Conservation (phyloP, 2,888 invertebrate genomes). For the Xestia ashworthii region DNA sequence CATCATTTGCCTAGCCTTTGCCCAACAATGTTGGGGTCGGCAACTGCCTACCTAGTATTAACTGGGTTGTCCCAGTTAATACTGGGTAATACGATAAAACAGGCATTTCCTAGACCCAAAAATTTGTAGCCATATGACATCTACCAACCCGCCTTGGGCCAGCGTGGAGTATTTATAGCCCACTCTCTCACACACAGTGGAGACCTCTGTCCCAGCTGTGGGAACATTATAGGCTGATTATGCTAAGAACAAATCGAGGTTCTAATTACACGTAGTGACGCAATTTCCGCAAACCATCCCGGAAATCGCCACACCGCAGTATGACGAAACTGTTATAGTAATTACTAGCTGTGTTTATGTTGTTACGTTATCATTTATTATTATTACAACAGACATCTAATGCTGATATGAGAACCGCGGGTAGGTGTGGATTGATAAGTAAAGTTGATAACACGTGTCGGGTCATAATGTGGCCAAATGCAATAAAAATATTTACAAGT, state of each 20-base stretch:
- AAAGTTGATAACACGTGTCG: slow-evolving; percentile 1
- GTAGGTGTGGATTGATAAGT: slow-evolving; percentile 21
- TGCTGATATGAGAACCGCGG: slow-evolving; percentile 16
- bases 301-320: slow-evolving; percentile 38
- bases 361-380: slow-evolving; percentile 41
- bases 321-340: slow-evolving; percentile 30
- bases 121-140: no score
- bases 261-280: slow-evolving; percentile 3
- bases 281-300: slow-evolving; percentile 20
- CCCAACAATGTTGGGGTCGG: no score
- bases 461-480: neutral
- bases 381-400: slow-evolving; percentile 20
- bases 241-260: neutral
- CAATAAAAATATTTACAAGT: neutral
- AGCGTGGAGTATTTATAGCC: no score
- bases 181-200: no score
- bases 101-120: no score
- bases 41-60: no score
- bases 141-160: no score
- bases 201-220: no score
- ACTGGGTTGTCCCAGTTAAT: no score
- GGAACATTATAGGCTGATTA: no score
- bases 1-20: no score
- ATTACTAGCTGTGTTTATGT: slow-evolving; percentile 27
- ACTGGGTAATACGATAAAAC: no score